Percentiles rank a stretch among this genome's conserved stretches.
These are phyloP conservation scores for Pimephales promelas DNA, from an alignment of 2,113 vertebrate species.

Conservation along the genomic window DNA sequence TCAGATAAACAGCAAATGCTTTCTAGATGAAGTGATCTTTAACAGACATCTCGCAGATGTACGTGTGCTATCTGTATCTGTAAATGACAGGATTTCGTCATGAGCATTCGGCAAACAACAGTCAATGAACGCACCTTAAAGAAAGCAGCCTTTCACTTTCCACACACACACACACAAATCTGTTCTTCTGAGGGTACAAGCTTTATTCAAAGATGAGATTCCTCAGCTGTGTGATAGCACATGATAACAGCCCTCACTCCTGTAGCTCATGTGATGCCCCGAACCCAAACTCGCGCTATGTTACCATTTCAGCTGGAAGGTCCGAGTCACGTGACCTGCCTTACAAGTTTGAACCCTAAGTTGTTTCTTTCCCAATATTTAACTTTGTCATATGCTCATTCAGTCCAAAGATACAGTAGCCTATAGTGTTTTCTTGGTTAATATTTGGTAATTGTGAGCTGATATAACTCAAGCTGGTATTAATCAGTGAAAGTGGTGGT, in stretches of 20 bases:
- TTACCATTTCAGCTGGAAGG: neutral
- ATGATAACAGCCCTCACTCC: neutral
- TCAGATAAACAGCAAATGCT: too few species aligned
- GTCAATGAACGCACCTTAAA: neutral
- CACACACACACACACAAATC: neutral
- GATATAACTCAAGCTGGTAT: neutral
- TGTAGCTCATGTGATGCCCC: slow-evolving; percentile 21
- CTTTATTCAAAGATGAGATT: slow-evolving; percentile 4
- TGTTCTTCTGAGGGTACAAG: neutral
- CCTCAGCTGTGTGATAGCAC: neutral
- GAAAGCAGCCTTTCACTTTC: neutral
- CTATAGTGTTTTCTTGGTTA: neutral
- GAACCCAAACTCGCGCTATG: neutral
- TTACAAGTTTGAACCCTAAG: neutral
- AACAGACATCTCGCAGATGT: too few species aligned
- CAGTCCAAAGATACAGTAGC: neutral
- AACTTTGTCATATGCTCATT: neutral
- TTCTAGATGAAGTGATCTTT: too few species aligned
- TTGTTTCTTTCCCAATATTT: slow-evolving; percentile 2
- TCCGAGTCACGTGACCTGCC: slow-evolving; percentile 4
- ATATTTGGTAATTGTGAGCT: neutral
- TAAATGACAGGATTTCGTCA: neutral
- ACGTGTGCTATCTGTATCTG: too few species aligned
- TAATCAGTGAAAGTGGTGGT: neutral
- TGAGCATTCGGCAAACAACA: neutral